phyloP scores from a whole-genome alignment of 1,140 invertebrate species.

The Maniola jurtina region DNA sequence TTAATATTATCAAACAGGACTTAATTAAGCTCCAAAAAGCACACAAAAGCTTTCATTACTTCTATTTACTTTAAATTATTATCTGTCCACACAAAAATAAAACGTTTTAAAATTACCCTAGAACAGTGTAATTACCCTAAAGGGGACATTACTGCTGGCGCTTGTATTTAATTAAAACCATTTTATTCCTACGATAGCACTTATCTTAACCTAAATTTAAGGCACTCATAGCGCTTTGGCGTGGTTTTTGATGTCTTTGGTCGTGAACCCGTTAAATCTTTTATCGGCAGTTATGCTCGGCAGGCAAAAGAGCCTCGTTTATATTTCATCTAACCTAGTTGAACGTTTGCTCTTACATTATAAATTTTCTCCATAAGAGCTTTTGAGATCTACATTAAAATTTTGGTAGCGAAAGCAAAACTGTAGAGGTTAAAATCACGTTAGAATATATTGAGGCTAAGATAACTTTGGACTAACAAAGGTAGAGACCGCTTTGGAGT shows the following conservation, averaged over 20 bases:
- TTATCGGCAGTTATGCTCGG: constrained; percentile 54
- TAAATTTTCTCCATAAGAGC: not conserved
- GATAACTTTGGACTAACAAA: too few species aligned
- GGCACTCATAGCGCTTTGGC: constrained; percentile 35
- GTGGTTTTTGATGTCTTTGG: constrained; percentile 52
- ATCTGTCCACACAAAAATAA: not conserved
- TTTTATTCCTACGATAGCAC: constrained; percentile 37
- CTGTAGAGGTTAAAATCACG: too few species aligned
- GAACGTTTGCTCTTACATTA: constrained; percentile 18
- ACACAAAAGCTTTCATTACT: not conserved
- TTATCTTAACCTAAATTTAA: constrained; percentile 47
- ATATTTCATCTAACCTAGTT: constrained; percentile 42
- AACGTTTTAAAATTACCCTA: not conserved
- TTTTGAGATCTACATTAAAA: not conserved
- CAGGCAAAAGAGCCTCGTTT: constrained; percentile 41
- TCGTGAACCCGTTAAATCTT: constrained; percentile 57
- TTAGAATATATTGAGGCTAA: too few species aligned
- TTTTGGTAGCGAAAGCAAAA: too few species aligned
- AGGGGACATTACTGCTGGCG: constrained; percentile 5
- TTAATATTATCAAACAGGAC: too few species aligned
- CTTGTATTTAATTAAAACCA: constrained; percentile 38
- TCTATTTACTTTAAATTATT: constrained; percentile 2
- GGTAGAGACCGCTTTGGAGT: constrained; percentile 8
- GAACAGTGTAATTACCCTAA: not conserved
- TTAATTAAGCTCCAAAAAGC: constrained; percentile 8